Evolutionary conservation across 2,113 vertebrate genomes (phyloP).

Genomic region (Ictalurus punctatus): DNA sequence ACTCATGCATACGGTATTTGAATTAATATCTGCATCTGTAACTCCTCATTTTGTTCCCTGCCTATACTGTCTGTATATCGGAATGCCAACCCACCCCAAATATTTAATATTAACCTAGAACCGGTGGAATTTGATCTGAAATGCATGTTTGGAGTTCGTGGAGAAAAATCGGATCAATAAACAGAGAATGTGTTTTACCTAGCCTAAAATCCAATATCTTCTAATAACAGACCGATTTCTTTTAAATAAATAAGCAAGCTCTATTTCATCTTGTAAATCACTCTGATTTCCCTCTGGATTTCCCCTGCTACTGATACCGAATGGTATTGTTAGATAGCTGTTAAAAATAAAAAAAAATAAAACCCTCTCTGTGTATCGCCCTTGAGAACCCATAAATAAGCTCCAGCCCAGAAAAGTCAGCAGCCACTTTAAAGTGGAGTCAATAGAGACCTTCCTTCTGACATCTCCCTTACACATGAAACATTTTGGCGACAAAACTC

Average conservation of each 20-base stretch:
- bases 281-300: conserved; percentile 2
- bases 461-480: conserved; percentile 52
- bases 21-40: not conserved
- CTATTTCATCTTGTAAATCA: not conserved
- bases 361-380: not conserved
- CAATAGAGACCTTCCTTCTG: conserved; percentile 56
- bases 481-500: conserved; percentile 11
- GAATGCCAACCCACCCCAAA: not conserved
- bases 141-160: not conserved
- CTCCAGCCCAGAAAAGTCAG: conserved; percentile 44
- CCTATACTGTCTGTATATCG: not conserved
- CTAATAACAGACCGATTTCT: conserved; percentile 11
- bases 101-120: not conserved
- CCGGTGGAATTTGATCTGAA: not conserved
- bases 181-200: not conserved
- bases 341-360: not conserved
- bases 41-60: not conserved
- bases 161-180: not conserved
- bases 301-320: not conserved
- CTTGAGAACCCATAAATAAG: conserved; percentile 50
- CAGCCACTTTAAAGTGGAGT: conserved; percentile 42
- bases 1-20: not conserved
- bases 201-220: not conserved
- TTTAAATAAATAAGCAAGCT: not conserved
- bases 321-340: conserved; percentile 11